Conservation (phyloP, 1,140 invertebrate genomes). For the Mesaphorura yosii region DNA sequence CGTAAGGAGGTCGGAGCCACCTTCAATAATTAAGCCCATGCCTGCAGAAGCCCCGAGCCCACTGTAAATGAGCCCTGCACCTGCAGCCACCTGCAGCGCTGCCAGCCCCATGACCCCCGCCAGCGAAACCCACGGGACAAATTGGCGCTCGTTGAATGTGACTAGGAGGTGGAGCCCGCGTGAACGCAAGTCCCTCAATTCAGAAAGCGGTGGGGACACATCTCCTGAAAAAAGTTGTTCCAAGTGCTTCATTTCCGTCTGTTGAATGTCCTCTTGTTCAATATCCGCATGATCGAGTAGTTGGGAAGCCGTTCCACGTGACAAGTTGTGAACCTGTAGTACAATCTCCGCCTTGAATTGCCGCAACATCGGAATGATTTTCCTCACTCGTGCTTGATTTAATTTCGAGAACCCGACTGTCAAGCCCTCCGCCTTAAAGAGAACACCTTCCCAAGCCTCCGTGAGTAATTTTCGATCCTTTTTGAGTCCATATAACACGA, state of each 20-base stretch:
- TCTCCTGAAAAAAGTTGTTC: not conserved
- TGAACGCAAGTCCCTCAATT: not conserved
- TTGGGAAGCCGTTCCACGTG: not conserved
- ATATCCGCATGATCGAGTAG: not conserved
- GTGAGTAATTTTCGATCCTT: too few species aligned
- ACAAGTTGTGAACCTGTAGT: too few species aligned
- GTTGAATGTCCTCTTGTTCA: too few species aligned
- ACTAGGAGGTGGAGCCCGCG: conserved; percentile 7
- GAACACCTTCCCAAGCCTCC: too few species aligned
- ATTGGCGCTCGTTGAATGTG: conserved; percentile 3
- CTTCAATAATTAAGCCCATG: conserved; percentile 8
- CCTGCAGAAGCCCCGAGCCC: conserved; percentile 13
- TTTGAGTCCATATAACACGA: too few species aligned
- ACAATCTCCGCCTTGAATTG: too few species aligned
- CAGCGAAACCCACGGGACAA: conserved; percentile 8
- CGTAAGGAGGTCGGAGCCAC: not conserved
- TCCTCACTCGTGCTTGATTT: too few species aligned
- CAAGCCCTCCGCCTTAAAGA: too few species aligned
- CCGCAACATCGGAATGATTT: not conserved
- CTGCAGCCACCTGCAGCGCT: not conserved
- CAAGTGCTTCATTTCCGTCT: not conserved
- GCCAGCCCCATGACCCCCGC: not conserved
- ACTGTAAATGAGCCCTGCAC: conserved; percentile 7
- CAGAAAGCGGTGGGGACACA: not conserved
- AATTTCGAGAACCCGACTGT: too few species aligned